Evolutionary conservation across 23 tunicate species (phyloP), one percentile per base, ranked within the genome.

Genomic region (Trididemnum miniatum): DNA sequence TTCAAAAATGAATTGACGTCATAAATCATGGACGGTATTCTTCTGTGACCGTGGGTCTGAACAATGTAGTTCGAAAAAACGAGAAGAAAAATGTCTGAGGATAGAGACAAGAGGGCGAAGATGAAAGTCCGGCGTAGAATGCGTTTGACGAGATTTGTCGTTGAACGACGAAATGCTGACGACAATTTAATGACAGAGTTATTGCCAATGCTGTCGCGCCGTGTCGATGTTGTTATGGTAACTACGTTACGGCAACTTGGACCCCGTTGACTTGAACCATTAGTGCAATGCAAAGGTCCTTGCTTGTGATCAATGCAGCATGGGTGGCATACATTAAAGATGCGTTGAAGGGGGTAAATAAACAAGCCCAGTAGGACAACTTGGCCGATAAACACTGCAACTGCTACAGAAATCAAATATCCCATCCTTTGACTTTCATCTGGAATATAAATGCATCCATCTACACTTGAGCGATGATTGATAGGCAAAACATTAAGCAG

Each of bases 281-380:
- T 44, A 7, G 54, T 44, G n/a, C n/a, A n/a, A 9, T 49, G 12
- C 57, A 49, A 49, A 9, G 57, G 57, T 12, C 18, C 57, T 9
- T 18, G 12, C 18, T 49, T 49, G 12, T 9, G 18, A n/a, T 22
- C 29, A 22, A 22, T 62, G n/a, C 29, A 62, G 4, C 25, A 31
- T 9, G 75, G 75, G n/a, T 12, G 75, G 38, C 75, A 67, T 5
- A 67, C 38, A 32, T 67, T 67, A 24, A 67, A 67, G n/a, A 67
- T 67, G 22, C 75, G 75, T 28, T 77, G 65, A 1, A 77, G 82
- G 1, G 94, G 94, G 64, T 89, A 89, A 32, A 89, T 71, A 40
- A 89, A 89, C 24, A 89, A 57, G 22, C 79, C 80, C 37, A 89
- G 26, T 22, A 89, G 65, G 0, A 87, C 39, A 20, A 67, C 62